Conservation (phyloP, 1,140 invertebrate genomes). For the Zaprionus tsacasi region DNA sequence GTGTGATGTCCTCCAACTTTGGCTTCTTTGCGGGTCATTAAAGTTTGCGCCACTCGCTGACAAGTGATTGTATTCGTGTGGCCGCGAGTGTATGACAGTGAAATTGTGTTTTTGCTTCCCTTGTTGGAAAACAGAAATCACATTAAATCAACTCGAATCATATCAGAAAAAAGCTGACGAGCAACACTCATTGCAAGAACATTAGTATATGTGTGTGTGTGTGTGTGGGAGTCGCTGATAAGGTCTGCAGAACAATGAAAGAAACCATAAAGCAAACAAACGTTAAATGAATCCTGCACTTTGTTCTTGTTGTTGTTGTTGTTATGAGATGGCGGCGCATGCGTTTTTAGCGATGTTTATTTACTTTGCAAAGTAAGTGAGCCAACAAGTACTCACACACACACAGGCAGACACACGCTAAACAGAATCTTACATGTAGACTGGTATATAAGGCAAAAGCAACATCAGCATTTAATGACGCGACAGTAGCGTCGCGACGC, state of each 20-base stretch:
- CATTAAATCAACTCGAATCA: conserved; percentile 31
- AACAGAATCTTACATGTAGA: conserved; percentile 21
- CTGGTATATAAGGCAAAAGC: conserved; percentile 61
- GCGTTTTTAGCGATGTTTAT: conserved; percentile 61
- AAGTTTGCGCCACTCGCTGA: conserved; percentile 18
- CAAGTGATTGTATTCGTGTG: conserved; percentile 38
- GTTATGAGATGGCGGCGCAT: conserved; percentile 61
- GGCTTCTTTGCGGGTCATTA: conserved; percentile 42
- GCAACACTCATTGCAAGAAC: neutral
- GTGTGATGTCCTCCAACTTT: conserved; percentile 44
- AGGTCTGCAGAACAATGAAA: conserved; percentile 28
- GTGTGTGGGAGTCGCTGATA: conserved; percentile 31
- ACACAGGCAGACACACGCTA: neutral
- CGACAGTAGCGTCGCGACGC: conserved; percentile 25
- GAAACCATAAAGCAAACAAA: conserved; percentile 51
- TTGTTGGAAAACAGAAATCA: conserved; percentile 19
- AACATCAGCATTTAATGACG: conserved; percentile 65
- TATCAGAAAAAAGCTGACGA: conserved; percentile 14
- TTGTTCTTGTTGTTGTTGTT: conserved; percentile 46
- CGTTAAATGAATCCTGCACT: conserved; percentile 42
- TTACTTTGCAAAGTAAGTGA: conserved; percentile 57
- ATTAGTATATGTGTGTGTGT: conserved; percentile 4
- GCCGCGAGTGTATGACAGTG: neutral
- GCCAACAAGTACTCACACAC: conserved; percentile 66
- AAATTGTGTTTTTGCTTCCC: neutral